A percentile compares a stretch with the other conserved stretches of the same genome.
phyloP scores from a whole-genome alignment of 2,888 invertebrate species.

The Leuctra nigra region DNA sequence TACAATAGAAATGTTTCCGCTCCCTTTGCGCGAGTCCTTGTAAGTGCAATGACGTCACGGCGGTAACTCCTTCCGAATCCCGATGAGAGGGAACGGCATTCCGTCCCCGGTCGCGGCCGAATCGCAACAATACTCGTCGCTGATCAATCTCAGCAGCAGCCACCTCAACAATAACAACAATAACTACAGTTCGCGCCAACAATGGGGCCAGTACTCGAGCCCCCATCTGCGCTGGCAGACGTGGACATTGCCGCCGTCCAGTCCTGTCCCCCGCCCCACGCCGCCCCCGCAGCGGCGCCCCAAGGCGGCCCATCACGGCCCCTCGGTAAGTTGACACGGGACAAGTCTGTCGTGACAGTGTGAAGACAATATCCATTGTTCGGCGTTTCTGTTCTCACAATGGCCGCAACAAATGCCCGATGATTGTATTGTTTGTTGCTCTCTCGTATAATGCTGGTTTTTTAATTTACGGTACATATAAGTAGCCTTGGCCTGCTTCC shows the following conservation, averaged over 20 bases:
- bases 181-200: constrained; percentile 25
- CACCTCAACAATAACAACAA: constrained; percentile 36
- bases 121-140: constrained; percentile 10
- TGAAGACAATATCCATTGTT: not conserved
- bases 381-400: too few relatives aligned
- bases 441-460: too few relatives aligned
- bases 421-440: too few relatives aligned
- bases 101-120: constrained; percentile 16
- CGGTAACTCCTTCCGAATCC: too few relatives aligned
- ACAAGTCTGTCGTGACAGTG: not conserved
- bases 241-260: constrained; percentile 46
- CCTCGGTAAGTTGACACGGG: constrained; percentile 17
- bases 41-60: too few relatives aligned
- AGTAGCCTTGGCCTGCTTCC: too few relatives aligned
- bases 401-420: too few relatives aligned
- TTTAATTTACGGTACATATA: too few relatives aligned
- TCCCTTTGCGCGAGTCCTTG: too few relatives aligned
- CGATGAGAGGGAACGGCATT: constrained; percentile 19
- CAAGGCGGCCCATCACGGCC: constrained; percentile 26
- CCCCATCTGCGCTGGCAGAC: constrained; percentile 45
- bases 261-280: constrained; percentile 43
- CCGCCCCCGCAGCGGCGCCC: constrained; percentile 30
- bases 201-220: constrained; percentile 26
- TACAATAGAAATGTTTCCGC: too few relatives aligned
- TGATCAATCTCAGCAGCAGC: constrained; percentile 35